phyloP scores from a whole-genome alignment of 1,140 invertebrate species.

The Ceratosolen fusciceps region DNA sequence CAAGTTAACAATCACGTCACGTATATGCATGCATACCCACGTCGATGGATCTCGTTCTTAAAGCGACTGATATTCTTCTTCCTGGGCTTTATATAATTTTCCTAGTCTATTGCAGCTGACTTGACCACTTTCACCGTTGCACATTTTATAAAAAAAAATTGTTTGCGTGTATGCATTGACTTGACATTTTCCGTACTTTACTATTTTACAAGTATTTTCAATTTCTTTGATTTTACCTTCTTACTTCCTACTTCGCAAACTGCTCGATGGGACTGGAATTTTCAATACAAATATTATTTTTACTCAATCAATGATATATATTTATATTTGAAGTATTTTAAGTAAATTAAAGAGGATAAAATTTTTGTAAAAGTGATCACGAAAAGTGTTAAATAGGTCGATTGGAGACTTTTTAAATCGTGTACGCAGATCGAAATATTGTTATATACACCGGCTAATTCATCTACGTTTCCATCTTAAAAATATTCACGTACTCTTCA shows the following conservation, averaged over 20 bases:
- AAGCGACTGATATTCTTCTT: conserved; percentile 57
- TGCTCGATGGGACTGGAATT: not conserved
- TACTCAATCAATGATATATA: not conserved
- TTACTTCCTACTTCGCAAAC: not conserved
- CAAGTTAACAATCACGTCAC: not conserved
- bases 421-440: no score
- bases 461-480: no score
- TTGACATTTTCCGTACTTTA: conserved; percentile 6
- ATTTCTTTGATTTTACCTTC: not conserved
- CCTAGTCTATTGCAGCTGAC: conserved; percentile 54
- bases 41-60: conserved; percentile 51
- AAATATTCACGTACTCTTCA: no score
- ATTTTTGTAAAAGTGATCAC: not conserved
- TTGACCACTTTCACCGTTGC: conserved; percentile 67
- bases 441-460: no score
- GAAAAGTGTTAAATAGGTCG: not conserved
- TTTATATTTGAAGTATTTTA: not conserved
- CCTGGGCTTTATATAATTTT: conserved; percentile 66
- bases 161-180: not conserved
- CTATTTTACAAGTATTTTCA: not conserved
- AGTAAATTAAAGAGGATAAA: not conserved
- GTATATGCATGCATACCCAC: conserved; percentile 18
- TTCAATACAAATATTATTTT: not conserved
- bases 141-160: conserved; percentile 36
- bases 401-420: not conserved